Percentiles rank a stretch among this genome's conserved stretches.
Conservation (phyloP, 1,140 invertebrate species). For the Luehdorfia chinensis region DNA sequence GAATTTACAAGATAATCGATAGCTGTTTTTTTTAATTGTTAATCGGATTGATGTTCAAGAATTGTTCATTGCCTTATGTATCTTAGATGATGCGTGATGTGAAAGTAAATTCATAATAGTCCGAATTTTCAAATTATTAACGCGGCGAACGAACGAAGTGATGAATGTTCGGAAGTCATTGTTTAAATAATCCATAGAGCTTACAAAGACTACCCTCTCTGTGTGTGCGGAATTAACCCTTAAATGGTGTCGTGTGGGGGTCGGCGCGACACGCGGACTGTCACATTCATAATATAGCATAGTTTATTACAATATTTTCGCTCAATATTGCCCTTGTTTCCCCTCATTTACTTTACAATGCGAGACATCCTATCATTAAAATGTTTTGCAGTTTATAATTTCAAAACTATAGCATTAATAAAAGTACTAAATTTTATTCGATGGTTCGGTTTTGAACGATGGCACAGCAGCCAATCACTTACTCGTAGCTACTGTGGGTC, state of each 20-base stretch:
- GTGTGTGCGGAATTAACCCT: conserved; percentile 45
- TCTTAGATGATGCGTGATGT: no score
- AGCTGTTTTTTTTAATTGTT: no score
- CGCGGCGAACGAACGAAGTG: conserved; percentile 41
- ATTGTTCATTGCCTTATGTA: no score
- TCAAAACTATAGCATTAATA: no score
- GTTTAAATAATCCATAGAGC: conserved; percentile 52
- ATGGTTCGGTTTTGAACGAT: no score
- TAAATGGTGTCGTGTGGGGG: conserved; percentile 42
- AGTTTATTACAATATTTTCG: conserved; percentile 70
- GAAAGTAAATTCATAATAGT: conserved; percentile 17
- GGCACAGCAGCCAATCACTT: no score
- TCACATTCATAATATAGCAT: conserved; percentile 68
- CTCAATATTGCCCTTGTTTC: conserved; percentile 48
- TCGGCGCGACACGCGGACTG: conserved; percentile 58
- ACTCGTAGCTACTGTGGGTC: no score
- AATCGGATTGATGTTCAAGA: no score
- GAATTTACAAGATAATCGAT: no score
- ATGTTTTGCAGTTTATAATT: background rate
- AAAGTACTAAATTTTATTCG: no score
- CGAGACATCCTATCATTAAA: conserved; percentile 10
- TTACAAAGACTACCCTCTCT: conserved; percentile 53
- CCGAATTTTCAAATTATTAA: conserved; percentile 25
- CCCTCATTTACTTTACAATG: conserved; percentile 34
- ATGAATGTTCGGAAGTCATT: conserved; percentile 50